These are phyloP conservation scores for Carpatolechia fugitivella DNA, from an alignment of 2,888 invertebrate genomes.

Conservation along the genomic window DNA sequence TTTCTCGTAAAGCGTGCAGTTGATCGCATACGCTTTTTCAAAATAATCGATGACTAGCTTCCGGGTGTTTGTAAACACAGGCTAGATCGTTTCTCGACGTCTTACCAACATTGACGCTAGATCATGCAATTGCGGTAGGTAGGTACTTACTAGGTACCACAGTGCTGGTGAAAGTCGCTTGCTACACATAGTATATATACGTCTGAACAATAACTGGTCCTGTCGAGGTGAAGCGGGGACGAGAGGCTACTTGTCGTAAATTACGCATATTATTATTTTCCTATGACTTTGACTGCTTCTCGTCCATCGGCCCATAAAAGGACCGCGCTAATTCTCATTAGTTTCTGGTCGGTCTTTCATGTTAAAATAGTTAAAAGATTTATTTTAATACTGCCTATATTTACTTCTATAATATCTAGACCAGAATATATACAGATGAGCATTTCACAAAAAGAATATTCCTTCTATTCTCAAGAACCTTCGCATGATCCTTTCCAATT, in stretches of 20 bases:
- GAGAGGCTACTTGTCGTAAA: constrained; percentile 31
- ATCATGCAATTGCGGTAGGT: constrained; percentile 5
- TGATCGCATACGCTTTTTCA: no score
- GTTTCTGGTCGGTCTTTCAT: no score
- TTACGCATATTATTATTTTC: not conserved
- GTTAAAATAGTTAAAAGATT: no score
- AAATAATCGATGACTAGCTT: not conserved
- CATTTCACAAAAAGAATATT: no score
- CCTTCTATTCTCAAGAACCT: no score
- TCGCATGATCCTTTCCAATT: no score
- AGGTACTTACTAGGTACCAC: not conserved
- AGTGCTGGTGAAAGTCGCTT: constrained; percentile 44
- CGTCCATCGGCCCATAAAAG: no score
- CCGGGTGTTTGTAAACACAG: constrained; percentile 1
- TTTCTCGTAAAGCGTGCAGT: no score
- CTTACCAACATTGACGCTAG: not conserved
- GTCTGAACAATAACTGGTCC: constrained; percentile 55
- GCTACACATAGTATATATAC: constrained; percentile 33
- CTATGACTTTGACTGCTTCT: not conserved
- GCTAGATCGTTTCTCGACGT: not conserved
- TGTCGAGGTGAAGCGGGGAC: constrained; percentile 38
- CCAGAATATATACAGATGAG: no score
- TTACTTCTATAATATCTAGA: no score
- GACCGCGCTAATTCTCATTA: no score
- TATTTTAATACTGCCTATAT: no score